Evolutionary conservation across 2,797 vertebrate genomes (phyloP).

Genomic region (Sylvia borin): DNA sequence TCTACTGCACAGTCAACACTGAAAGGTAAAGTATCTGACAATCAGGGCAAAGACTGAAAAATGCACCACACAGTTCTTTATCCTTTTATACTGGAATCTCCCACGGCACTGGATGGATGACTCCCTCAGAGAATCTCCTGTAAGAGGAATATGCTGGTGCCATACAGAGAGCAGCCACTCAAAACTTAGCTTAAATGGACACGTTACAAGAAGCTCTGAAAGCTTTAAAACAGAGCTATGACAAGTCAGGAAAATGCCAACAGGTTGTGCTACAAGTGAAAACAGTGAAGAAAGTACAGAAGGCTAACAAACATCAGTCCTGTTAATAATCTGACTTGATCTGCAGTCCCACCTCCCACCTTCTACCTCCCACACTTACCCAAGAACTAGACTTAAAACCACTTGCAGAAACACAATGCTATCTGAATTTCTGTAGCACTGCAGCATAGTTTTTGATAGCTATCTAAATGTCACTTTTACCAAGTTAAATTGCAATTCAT

Average conservation of each 20-base stretch:
- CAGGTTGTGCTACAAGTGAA: background rate
- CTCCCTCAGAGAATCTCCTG: background rate
- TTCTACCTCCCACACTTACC: background rate
- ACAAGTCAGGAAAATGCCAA: background rate
- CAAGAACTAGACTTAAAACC: background rate
- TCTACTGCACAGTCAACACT: background rate
- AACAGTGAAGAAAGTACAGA: background rate
- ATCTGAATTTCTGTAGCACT: background rate
- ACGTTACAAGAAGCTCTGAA: background rate
- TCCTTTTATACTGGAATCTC: background rate
- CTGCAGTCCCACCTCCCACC: background rate
- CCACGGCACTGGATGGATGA: background rate
- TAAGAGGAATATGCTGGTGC: background rate
- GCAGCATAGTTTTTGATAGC: background rate
- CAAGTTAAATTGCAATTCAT: background rate
- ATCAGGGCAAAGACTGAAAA: background rate
- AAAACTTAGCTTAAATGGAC: background rate
- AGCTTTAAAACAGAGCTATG: background rate
- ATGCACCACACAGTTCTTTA: background rate
- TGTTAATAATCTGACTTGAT: background rate
- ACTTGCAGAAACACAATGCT: background rate
- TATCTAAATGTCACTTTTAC: background rate
- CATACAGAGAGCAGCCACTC: background rate
- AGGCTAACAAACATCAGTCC: background rate
- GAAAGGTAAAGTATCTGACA: background rate